A percentile compares a stretch with the other conserved stretches of the same genome.
phyloP scores from a whole-genome alignment of 92 coral and sea anemone species.

The Scolanthus callimorphus region DNA sequence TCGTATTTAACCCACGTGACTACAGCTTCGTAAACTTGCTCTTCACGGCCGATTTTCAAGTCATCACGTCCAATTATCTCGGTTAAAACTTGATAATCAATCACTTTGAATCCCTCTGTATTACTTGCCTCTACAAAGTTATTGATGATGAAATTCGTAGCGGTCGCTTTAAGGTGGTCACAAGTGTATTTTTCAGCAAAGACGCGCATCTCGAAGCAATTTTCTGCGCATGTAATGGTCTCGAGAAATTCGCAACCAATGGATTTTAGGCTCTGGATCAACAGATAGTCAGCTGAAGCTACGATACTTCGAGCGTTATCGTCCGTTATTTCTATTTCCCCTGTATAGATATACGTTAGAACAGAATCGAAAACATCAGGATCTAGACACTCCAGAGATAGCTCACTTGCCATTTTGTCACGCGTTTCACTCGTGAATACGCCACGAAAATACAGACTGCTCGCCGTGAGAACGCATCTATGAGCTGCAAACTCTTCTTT shows the following conservation, averaged over 20 bases:
- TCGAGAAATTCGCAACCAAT: slow-evolving; percentile 61
- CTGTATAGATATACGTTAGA: slow-evolving; percentile 68
- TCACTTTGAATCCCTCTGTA: slow-evolving; percentile 58
- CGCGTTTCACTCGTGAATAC: slow-evolving; percentile 73
- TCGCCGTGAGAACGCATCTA: slow-evolving; percentile 66
- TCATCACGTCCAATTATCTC: slow-evolving; percentile 80
- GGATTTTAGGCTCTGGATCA: slow-evolving; percentile 73
- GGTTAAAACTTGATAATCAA: slow-evolving; percentile 38
- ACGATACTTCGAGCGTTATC: slow-evolving; percentile 63
- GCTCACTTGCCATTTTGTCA: slow-evolving; percentile 56
- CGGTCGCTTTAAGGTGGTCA: slow-evolving; percentile 45
- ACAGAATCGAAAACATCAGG: slow-evolving; percentile 60
- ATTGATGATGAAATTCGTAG: slow-evolving; percentile 54
- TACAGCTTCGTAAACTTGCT: slow-evolving; percentile 70
- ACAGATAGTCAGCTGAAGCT: slow-evolving; percentile 76
- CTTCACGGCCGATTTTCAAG: slow-evolving; percentile 64
- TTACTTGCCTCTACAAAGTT: slow-evolving; percentile 71
- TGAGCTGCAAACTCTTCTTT: slow-evolving; percentile 60
- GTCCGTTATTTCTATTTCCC: slow-evolving; percentile 53
- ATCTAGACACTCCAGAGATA: slow-evolving; percentile 49
- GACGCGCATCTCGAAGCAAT: slow-evolving; percentile 67
- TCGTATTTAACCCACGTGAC: slow-evolving; percentile 61
- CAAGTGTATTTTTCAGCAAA: slow-evolving; percentile 86
- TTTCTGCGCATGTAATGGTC: slow-evolving; percentile 49
- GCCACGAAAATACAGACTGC: slow-evolving; percentile 80